Base-by-base conservation (phyloP, 2,797 vertebrate genomes). In the Philypnodon macrostomus region DNA sequence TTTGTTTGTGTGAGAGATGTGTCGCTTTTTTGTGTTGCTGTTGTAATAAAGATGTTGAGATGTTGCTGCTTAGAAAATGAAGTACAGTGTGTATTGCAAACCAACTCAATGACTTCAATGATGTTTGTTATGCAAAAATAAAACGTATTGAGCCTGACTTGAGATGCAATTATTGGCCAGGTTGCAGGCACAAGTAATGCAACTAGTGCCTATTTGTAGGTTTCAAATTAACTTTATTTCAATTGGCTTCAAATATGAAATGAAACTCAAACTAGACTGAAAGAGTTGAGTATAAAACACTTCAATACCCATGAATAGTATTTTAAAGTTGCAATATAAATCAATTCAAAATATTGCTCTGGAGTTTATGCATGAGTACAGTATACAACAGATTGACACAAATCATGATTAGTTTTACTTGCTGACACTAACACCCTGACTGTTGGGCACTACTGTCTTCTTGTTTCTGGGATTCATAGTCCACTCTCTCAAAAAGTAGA, bases 401-500 rank as follows among this genome's bases (percentile, higher is more conserved):
- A 23, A 6, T 6, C 6, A 23, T 23, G 21, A 23, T 23, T 6
- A n/a, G n/a, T 23, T 23, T 23, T 23, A 23, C 21, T 23, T 40
- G 8, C 5, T 4, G 15, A 26, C 9, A 21, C 37, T 55, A 55
- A 37, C 29, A 42, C 7, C 4, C 19, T 0, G 53, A 26, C 16
- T 62, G 31, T 33, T 58, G 56, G 15, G 33, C 59, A 18, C 47
- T 44, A 23, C 47, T 53, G 53, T 56, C 24, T 19, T 70, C 13
- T 27, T 64, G 52, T 0, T 70, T 53, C 0, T 88, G 77, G 21
- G 80, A 53, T 15, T 64, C 14, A 7, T 90, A 85, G 2, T 93
- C 87, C 12, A 91, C 79, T 52, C 97, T 90, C 71, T 98, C 94
- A 7, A 99, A 90, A 62, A 96, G 75, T 60, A 98, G 81, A 1